Base-by-base conservation (phyloP, 1,140 invertebrate species). In the Mamestra configurata region DNA sequence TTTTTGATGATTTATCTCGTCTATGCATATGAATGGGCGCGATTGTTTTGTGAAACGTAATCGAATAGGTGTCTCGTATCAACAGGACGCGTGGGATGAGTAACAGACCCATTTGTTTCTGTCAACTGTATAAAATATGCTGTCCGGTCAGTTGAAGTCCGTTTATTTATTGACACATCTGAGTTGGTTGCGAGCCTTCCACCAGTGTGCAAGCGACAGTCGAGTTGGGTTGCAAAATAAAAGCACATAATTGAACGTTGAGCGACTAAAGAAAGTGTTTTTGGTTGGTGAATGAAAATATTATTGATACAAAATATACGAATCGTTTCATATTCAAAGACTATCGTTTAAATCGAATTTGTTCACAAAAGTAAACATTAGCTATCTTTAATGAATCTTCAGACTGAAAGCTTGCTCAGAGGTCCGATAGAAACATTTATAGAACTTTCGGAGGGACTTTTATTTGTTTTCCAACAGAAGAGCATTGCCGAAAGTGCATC, bases 1-100 rank as follows among this genome's bases (percentile, higher is more conserved):
- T 87, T 75, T 85, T 89, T 88, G 40, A 49, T 85, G 85, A 92
- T 90, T 89, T 88, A 92, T 87, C 72, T 72, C 64, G 77, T 80
- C 71, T 79, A 78, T 79, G 66, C 49, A 75, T 43, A 55, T 64
- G 73, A 76, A 84, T 82, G 71, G 73, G 77, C 75, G 81, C 51
- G 15, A 55, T 76, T 61, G 24, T 71, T 24, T 77, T 72, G 55
- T 61, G 68, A 70, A 82, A 68, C 43, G 68, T 70, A 76, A 80
- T 73, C 64, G 51, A 79, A 78, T 64, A 79, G 66, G 43, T 57
- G 72, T 76, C 57, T 70, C 40, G 66, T 40, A 40, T 66, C 61
- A 66, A 66, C 61, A 49, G 37, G 13, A n/a, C 24, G 20, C n/a
- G 20, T 46, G 20, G 66, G 13, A 70, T 70, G 40, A 27, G 22